Conservation (phyloP, 2,113 vertebrate species). For the Polypterus senegalus region DNA sequence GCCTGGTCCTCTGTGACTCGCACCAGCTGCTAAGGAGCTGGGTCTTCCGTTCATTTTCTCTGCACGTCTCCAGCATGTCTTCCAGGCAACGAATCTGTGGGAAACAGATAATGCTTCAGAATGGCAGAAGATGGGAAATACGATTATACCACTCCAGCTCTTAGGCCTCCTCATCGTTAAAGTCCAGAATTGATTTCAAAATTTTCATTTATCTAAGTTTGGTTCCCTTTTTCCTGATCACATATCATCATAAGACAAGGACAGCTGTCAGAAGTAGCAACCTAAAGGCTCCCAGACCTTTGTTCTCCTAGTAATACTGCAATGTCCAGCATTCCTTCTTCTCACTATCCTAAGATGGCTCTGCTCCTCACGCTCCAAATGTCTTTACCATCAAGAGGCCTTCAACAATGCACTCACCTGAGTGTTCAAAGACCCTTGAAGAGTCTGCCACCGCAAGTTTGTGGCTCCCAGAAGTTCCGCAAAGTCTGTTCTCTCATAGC, state of each 20-base stretch:
- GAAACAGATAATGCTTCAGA: neutral
- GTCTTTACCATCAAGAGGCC: neutral
- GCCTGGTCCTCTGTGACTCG: conserved; percentile 45
- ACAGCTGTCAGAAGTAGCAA: no score
- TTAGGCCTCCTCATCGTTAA: no score
- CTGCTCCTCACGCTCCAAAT: neutral
- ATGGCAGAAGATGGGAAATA: no score
- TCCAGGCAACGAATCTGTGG: conserved; percentile 61
- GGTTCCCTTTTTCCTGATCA: no score
- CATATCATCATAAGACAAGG: no score
- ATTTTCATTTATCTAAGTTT: no score
- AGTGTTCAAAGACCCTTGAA: conserved; percentile 47
- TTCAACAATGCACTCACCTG: conserved; percentile 44
- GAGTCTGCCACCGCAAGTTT: conserved; percentile 56
- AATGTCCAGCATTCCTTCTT: neutral
- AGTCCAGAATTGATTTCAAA: no score
- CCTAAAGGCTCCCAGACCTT: no score
- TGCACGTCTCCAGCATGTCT: conserved; percentile 44
- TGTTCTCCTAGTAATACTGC: no score
- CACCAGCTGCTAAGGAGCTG: conserved; percentile 59
- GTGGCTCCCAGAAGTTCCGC: conserved; percentile 69
- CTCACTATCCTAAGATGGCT: neutral
- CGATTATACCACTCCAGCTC: no score
- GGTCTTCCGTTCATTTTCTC: conserved; percentile 52
- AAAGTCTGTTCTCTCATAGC: conserved; percentile 57